Conservation (phyloP, 2,888 invertebrate species). For the Microplitis deprimator region DNA sequence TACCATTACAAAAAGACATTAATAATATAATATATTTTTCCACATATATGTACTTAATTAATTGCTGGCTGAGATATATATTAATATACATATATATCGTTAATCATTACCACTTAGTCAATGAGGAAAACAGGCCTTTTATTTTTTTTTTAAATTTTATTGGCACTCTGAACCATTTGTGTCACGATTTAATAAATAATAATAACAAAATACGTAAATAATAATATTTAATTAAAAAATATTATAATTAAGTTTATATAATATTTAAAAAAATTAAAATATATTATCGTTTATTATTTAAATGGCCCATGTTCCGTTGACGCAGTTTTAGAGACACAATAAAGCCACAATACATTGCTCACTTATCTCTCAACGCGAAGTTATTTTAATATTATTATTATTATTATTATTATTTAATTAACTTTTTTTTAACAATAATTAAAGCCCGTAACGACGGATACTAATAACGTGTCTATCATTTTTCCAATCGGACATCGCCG, state of each 20-base stretch:
- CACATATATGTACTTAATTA: neutral
- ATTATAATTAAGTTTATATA: neutral
- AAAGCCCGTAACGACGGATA: constrained; percentile 40
- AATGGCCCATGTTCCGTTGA: too few species aligned
- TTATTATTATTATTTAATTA: neutral
- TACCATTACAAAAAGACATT: constrained; percentile 11
- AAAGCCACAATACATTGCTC: neutral
- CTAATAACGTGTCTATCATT: constrained; percentile 23
- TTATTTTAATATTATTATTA: neutral
- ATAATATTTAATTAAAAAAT: neutral
- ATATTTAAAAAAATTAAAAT: too few species aligned
- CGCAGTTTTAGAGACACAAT: neutral
- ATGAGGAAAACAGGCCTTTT: constrained; percentile 25
- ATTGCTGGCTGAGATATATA: constrained; percentile 10
- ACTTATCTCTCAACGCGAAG: constrained; percentile 24
- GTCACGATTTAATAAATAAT: neutral
- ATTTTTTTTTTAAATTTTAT: neutral
- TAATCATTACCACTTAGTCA: constrained; percentile 10
- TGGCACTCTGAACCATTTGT: neutral
- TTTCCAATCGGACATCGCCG: constrained; percentile 11
- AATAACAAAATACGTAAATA: neutral
- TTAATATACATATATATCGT: neutral
- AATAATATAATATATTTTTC: constrained; percentile 13
- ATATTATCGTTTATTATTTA: neutral
- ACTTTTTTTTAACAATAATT: constrained; percentile 35